Conservation (phyloP, 2,797 vertebrate species). For the Lagocephalus sceleratus region DNA sequence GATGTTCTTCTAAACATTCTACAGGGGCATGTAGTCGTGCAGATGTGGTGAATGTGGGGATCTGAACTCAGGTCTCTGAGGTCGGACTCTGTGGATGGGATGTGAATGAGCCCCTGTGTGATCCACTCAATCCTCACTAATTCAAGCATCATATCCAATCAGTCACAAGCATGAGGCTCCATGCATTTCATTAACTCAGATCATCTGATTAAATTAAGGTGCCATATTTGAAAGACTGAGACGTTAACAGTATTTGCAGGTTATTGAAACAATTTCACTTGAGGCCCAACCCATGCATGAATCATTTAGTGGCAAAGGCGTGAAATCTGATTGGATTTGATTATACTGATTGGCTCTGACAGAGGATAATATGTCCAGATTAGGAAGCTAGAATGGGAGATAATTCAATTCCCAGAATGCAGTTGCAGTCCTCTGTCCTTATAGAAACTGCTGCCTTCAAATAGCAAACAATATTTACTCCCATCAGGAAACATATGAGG, state of each 20-base stretch:
- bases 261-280: constrained; percentile 33
- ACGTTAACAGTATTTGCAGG: constrained; percentile 8
- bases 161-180: constrained; percentile 4
- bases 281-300: constrained; percentile 2
- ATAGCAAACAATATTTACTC: constrained; percentile 19
- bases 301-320: constrained; percentile 38
- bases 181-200: constrained; percentile 1
- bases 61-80: constrained; percentile 22
- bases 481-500: constrained; percentile 2
- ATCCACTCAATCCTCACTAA: too few relatives aligned
- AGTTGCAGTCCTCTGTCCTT: constrained; percentile 25
- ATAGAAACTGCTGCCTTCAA: constrained; percentile 20
- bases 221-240: constrained; percentile 6
- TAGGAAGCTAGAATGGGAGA: constrained; percentile 34
- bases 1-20: too few relatives aligned
- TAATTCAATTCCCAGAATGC: constrained; percentile 57
- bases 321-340: constrained; percentile 42
- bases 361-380: constrained; percentile 37
- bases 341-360: constrained; percentile 47
- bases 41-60: background rate
- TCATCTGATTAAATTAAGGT: constrained; percentile 17
- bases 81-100: constrained; percentile 4
- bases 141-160: constrained; percentile 23
- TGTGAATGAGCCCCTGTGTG: background rate
- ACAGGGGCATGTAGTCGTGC: too few relatives aligned